Percentiles rank a stretch among this genome's conserved stretches.
Conservation (phyloP, 92 coral and sea anemone genomes). For the Epizoanthus rinbou region DNA sequence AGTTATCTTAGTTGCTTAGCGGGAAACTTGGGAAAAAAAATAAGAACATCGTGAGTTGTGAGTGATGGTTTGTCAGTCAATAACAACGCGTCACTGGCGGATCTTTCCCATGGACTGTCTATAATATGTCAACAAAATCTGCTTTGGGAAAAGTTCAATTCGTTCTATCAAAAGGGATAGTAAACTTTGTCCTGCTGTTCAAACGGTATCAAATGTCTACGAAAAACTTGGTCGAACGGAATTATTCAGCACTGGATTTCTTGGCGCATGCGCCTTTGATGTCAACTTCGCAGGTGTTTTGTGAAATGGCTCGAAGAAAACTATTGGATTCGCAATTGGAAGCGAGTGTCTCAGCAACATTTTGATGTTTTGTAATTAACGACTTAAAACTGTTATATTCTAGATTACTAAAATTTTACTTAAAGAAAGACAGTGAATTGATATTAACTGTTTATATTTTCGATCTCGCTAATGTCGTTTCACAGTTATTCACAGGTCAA, state of each 20-base stretch:
- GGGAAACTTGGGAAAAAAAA: conserved; percentile 22
- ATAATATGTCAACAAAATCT: neutral
- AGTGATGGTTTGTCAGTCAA: neutral
- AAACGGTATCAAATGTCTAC: neutral
- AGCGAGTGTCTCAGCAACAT: neutral
- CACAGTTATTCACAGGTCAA: neutral
- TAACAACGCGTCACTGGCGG: neutral
- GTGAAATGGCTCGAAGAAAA: neutral
- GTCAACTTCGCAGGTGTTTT: conserved; percentile 15
- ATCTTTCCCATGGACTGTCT: neutral
- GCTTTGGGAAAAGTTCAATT: neutral
- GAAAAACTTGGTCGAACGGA: too few species aligned
- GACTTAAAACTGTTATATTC: neutral
- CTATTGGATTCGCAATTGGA: neutral
- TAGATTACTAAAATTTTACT: neutral
- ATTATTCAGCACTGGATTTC: too few species aligned
- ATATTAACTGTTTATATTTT: neutral
- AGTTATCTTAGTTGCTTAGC: conserved; percentile 28
- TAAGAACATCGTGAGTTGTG: neutral
- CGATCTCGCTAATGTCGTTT: neutral
- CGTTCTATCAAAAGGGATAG: neutral
- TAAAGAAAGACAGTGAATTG: neutral
- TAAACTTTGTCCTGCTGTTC: conserved; percentile 17
- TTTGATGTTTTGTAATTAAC: too few species aligned
- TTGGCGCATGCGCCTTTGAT: conserved; percentile 16